phyloP scores from a whole-genome alignment of 92 coral and sea anemone genomes.

The Pocillopora grandis region DNA sequence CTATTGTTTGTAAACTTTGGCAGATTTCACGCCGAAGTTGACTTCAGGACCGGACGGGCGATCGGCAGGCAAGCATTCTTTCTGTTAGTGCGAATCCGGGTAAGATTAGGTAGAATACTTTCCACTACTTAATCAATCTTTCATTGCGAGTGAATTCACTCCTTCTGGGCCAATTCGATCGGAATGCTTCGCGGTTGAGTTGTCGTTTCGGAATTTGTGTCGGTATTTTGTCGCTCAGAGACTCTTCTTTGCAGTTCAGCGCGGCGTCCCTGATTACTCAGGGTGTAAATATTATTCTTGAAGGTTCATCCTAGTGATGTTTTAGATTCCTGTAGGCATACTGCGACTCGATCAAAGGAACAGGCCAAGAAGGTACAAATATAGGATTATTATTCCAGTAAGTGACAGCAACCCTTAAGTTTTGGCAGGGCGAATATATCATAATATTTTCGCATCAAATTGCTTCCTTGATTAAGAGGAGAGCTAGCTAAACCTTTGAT shows the following conservation, averaged over 20 bases:
- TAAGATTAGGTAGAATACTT: background rate
- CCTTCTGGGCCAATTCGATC: background rate
- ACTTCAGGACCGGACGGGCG: background rate
- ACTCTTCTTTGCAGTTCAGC: constrained; percentile 1
- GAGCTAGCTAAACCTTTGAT: no score
- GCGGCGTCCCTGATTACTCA: constrained; percentile 10
- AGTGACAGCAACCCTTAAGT: constrained; percentile 26
- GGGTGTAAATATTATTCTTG: constrained; percentile 18
- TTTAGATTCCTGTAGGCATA: constrained; percentile 3
- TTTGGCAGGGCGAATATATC: constrained; percentile 24
- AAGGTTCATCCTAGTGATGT: constrained; percentile 22
- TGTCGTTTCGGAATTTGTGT: constrained; percentile 14
- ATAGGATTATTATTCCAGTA: constrained; percentile 4
- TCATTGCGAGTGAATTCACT: background rate
- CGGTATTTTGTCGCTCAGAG: background rate
- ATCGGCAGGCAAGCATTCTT: background rate
- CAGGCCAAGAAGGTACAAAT: constrained; percentile 31
- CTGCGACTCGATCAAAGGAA: constrained; percentile 7
- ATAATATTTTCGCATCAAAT: no score
- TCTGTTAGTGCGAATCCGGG: background rate
- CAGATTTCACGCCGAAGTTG: constrained; percentile 21
- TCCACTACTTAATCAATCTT: background rate
- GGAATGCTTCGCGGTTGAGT: constrained; percentile 35
- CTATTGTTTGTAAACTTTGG: constrained; percentile 38
- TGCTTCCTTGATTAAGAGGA: no score